Evolutionary conservation across 2,888 invertebrate genomes (phyloP), one percentile per base, ranked within the genome.

Genomic region (Sinotaia quadrata): DNA sequence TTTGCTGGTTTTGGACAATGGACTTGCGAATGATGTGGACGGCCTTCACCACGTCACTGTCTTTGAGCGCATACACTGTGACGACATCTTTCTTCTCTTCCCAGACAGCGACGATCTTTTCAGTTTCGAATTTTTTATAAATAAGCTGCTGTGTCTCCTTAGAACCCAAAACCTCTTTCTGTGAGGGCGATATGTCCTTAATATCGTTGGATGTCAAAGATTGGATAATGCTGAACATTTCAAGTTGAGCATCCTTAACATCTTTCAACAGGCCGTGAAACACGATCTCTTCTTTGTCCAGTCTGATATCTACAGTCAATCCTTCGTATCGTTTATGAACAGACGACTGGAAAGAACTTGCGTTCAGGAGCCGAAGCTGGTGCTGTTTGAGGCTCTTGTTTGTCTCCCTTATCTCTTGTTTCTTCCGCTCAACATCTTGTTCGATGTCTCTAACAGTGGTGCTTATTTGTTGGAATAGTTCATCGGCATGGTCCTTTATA

Each of bases 401-500:
- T 15, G 3, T 15, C 0, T 66, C 57, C 18, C 27, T 44, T 3
- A 57, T 24, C 47, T 66, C 57, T 27, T 7, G 31, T 34, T 66
- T 31, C 31, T 66, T 66, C 5, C 57, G 21, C 10, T 57, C 36
- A 36, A 52, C 24, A 24, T 63, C 63, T 2, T 52, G 27, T 18
- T 56, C 41, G 12, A 66, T 44, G 18, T 8, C 34, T 44, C 27
- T 3, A 27, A 57, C 44, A 31, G 21, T 44, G 0, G 1, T n/a
- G 8, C 29, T 37, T 15, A 66, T 33, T 36, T 66, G 18, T 12
- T 27, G 36, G 2, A 37, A 18, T 15, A 34, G 29, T 10, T 44
- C 41, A 24, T 44, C 15, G 0, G 31, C 12, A 5, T 29, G 10
- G 2, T 2, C 12, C 2, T 15, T 2, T 24, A n/a, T 57, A 1